These are phyloP conservation scores for Drosophila emarginata DNA, from an alignment of 2,888 invertebrate species.

Conservation along the genomic window DNA sequence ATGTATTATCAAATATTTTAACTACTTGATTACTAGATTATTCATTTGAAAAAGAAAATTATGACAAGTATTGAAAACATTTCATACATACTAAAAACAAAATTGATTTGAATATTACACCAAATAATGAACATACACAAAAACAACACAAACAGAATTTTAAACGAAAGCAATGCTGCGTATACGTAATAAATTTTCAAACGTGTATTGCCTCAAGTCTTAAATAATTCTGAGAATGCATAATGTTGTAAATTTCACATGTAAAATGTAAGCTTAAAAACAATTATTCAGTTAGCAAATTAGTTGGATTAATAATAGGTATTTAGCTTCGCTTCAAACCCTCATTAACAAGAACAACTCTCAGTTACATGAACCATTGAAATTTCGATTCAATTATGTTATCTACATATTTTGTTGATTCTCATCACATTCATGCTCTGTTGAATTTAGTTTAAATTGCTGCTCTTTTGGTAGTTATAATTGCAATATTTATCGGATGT, in stretches of 20 bases:
- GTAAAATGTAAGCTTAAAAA: no score
- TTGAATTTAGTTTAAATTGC: not conserved
- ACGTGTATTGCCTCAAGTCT: not conserved
- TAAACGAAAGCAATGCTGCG: not conserved
- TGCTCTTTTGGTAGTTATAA: conserved; percentile 3
- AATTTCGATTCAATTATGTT: no score
- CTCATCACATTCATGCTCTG: conserved; percentile 1
- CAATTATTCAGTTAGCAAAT: not conserved
- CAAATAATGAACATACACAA: no score
- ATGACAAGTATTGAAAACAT: no score
- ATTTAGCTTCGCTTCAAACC: not conserved
- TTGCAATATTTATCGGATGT: conserved; percentile 6
- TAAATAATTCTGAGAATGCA: not conserved
- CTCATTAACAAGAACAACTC: not conserved
- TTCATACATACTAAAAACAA: no score
- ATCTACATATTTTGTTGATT: not conserved
- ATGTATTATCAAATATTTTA: not conserved
- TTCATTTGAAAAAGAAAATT: no score
- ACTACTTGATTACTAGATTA: not conserved
- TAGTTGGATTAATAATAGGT: not conserved
- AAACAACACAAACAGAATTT: no score
- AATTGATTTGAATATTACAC: no score
- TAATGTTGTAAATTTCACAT: not conserved
- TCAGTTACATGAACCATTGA: not conserved
- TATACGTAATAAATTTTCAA: not conserved